Evolutionary conservation across 2,113 vertebrate species (phyloP).

Genomic region (Nyctereutes procyonoides): DNA sequence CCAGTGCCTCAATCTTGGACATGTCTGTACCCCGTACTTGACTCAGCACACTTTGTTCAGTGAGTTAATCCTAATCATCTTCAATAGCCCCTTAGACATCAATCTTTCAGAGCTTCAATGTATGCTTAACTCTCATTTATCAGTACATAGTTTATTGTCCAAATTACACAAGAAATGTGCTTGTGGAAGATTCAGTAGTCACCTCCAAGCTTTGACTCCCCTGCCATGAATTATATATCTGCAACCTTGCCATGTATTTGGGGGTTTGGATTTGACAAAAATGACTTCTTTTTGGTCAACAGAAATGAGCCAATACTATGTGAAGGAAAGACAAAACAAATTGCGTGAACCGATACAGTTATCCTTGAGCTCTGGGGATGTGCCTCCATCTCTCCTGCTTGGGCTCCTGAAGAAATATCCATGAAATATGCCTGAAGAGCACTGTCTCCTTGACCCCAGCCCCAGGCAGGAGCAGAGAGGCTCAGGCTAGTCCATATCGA

Average conservation of each 20-base stretch:
- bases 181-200: neutral
- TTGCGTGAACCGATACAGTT: neutral
- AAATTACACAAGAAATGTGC: neutral
- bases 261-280: neutral
- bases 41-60: neutral
- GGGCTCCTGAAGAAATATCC: neutral
- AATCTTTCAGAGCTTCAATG: neutral
- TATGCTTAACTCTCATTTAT: neutral
- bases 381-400: accelerated
- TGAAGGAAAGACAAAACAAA: neutral
- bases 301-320: neutral
- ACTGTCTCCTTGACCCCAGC: neutral
- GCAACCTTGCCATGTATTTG: neutral
- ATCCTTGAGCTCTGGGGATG: neutral
- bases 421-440: accelerated
- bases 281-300: neutral
- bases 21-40: neutral
- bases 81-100: neutral
- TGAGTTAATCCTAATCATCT: neutral
- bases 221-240: too few species aligned
- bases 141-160: neutral
- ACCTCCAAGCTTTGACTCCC: neutral
- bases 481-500: neutral
- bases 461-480: too few species aligned
- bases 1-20: neutral